phyloP scores from a whole-genome alignment of 2,797 vertebrate species.

The Anableps anableps region DNA sequence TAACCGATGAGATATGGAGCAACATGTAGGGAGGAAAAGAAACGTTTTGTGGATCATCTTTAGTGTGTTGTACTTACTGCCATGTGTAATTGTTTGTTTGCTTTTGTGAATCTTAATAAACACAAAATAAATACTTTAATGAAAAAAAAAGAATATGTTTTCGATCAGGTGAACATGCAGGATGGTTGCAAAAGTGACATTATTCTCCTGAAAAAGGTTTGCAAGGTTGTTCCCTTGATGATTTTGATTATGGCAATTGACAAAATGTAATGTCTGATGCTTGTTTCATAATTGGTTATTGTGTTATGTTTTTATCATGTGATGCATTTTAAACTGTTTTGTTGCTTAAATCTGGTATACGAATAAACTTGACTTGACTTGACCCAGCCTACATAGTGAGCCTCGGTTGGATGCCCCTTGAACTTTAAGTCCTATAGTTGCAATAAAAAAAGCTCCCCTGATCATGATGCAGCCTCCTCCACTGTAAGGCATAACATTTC shows the following conservation, averaged over 20 bases:
- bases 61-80: conserved; percentile 9
- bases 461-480: background rate
- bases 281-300: no score
- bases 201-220: background rate
- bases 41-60: conserved; percentile 41
- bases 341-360: no score
- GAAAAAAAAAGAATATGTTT: no score
- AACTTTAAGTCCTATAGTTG: background rate
- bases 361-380: no score
- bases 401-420: no score
- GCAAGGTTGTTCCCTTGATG: background rate
- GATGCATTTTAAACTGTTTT: no score
- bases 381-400: no score
- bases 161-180: background rate
- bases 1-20: conserved; percentile 17
- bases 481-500: no score
- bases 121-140: background rate
- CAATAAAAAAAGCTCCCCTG: background rate
- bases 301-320: no score
- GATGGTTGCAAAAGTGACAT: background rate
- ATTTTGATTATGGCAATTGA: no score
- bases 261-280: no score
- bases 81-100: background rate
- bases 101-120: background rate
- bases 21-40: conserved; percentile 12